Evolutionary conservation across 2,797 vertebrate species (phyloP).

Genomic region (Phrynocephalus vlangalii): DNA sequence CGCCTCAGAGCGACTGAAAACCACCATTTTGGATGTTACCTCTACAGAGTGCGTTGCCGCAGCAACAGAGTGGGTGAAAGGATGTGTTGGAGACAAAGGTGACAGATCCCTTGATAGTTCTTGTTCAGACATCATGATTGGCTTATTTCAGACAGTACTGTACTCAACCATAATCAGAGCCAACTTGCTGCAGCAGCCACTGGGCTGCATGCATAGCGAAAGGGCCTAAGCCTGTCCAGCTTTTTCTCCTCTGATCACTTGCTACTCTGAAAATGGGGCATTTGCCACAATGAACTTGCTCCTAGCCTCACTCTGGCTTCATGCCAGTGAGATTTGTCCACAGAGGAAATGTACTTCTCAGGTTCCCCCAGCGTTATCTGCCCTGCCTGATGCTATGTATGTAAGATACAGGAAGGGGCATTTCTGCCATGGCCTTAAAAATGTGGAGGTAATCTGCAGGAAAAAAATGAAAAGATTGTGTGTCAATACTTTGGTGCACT

Average conservation of each 20-base stretch:
- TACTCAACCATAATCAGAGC: neutral
- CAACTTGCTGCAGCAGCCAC: neutral
- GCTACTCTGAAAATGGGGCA: neutral
- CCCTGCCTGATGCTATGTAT: no score
- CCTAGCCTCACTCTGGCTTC: neutral
- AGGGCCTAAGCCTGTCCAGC: neutral
- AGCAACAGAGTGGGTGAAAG: neutral
- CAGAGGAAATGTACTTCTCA: no score
- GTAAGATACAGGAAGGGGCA: no score
- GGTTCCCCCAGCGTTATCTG: no score
- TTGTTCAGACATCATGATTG: conserved; percentile 30
- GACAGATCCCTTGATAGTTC: neutral
- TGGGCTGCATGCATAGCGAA: neutral
- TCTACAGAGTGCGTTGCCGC: neutral
- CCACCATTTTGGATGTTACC: conserved; percentile 1
- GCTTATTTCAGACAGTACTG: neutral
- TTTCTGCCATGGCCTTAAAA: no score
- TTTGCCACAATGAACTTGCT: neutral
- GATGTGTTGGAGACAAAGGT: conserved; percentile 6
- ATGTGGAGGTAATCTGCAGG: no score
- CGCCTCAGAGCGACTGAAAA: neutral
- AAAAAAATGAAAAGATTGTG: no score
- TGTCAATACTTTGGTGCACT: no score
- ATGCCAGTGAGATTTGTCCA: no score
- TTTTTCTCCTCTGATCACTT: neutral